Evolutionary conservation across 2,888 invertebrate genomes (phyloP).

Genomic region (Alcis repandata): DNA sequence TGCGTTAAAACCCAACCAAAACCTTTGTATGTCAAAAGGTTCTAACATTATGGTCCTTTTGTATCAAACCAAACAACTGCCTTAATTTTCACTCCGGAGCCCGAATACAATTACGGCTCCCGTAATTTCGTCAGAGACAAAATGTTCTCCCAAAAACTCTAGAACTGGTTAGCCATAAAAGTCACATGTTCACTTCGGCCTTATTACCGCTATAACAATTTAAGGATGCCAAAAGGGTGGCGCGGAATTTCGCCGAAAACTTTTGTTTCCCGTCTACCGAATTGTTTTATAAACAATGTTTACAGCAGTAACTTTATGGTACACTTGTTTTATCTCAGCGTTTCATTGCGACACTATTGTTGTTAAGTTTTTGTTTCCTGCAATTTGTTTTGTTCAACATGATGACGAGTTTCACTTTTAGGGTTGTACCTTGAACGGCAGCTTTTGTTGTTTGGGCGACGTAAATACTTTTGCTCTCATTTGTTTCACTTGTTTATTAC

Average conservation of each 20-base stretch:
- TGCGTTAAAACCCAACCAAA: conserved; percentile 6
- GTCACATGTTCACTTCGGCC: conserved; percentile 80
- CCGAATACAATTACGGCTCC: conserved; percentile 51
- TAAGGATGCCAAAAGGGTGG: conserved; percentile 85
- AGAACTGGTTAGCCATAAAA: conserved; percentile 80
- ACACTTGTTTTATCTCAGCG: conserved; percentile 77
- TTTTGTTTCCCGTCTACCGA: conserved; percentile 78
- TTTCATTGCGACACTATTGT: conserved; percentile 75
- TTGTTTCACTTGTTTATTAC: conserved; percentile 59
- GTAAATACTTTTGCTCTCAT: conserved; percentile 71
- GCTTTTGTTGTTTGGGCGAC: conserved; percentile 58
- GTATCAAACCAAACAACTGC: conserved; percentile 20
- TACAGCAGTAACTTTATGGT: conserved; percentile 82
- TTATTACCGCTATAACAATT: conserved; percentile 85
- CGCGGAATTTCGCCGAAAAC: conserved; percentile 78
- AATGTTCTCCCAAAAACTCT: conserved; percentile 76
- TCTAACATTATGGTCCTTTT: conserved; percentile 10
- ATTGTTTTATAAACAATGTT: conserved; percentile 86
- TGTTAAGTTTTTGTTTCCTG: conserved; percentile 67
- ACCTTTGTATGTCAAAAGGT: conserved; percentile 31
- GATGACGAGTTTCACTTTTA: conserved; percentile 72
- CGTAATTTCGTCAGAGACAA: conserved; percentile 79
- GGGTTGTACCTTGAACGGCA: conserved; percentile 43
- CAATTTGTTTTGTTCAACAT: conserved; percentile 63
- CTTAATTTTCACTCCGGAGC: conserved; percentile 23